Base-by-base conservation (phyloP, 2,888 invertebrate genomes). In the Parnassius glacialis region DNA sequence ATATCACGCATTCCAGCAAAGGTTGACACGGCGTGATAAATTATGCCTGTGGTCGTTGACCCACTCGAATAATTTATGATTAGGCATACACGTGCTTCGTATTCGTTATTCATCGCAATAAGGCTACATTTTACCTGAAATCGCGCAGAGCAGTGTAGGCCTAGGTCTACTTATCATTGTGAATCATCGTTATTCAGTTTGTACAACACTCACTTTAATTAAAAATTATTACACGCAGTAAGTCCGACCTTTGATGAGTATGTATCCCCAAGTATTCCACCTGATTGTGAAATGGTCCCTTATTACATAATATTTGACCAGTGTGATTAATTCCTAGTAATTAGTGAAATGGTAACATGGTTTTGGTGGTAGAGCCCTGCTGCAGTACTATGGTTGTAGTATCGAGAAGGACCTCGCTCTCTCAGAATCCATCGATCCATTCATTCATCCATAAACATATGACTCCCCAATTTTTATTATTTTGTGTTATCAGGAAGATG, bases 1-100 rank as follows among this genome's bases (percentile, higher is more conserved):
- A 54, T 58, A 62, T 62, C 59, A 59, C 61, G 53, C 61, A 62
- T 62, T 57, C 61, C 54, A 55, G 58, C 47, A 45, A 58, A 62
- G 62, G 62, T 62, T 62, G 59, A 63, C 63, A 63, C 52, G 56
- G 51, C 25, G 59, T 59, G 56, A 63, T 63, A 63, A 63, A 63
- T 63, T 63, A 59, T 41, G 52, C n/a, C 55, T 13, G 43, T 13
- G 63, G 63, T 63, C 63, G 42, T 52, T 59, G 59, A 63, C 59
- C 53, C 51, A 50, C 25, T 48, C 25, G 52, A 59, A 47, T 53
- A 50, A 58, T 62, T 52, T 56, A 52, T 51, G 55, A 56, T 57
- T 59, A 45, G 50, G 50, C 41, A 25, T 43, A 25, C 16, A 47
- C 53, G 13, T 47, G 41, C 25, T n/a, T 5, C 16, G 48, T 20